Evolutionary conservation across 2,797 vertebrate genomes (phyloP), one percentile per base, ranked within the genome.

Genomic region (Taenioides sp.): DNA sequence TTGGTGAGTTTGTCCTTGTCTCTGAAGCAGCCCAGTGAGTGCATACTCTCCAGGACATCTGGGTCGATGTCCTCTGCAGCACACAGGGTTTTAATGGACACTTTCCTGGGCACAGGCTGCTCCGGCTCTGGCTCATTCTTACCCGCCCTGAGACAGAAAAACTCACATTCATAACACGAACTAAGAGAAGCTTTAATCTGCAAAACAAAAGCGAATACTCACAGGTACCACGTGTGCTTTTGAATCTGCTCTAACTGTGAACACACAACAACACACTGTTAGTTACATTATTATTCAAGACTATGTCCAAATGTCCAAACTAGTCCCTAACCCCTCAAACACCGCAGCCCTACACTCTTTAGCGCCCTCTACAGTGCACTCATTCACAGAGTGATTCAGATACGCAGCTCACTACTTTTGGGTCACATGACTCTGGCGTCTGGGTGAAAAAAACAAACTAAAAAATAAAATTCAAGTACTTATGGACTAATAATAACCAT

Each of bases 141-240:
- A 70, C 97, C 98, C 50, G 95, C 97, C 92, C 98, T 99, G 94
- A 75, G 49, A 18, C 28, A 62, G 7, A 62, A 34, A 4, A 18
- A 62, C 17, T 37, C 31, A 37, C n/a, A 34, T 1, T 6, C 3
- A 17, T 4, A 16, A 47, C 43, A 47, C 12, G 0, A 47, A 0
- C 43, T 16, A 17, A 47, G 43, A 47, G 6, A 5, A 14, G 16
- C 4, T 4, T 47, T 47, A 47, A 47, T 47, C 43, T 10, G 31
- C 22, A 5, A 6, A 2, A 68, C 7, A 68, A 40, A 4, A 14
- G 12, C 20, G 16, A 17, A 28, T 28, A 99, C 98, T 98, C 91
- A 99, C 97, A 98, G 95, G 92, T 99, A 99, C 98, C 97, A 99
- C 76, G 94, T 96, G 91, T 99, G 98, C 94, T 98, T 99, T 95